Evolutionary conservation across 2,888 invertebrate genomes (phyloP), one percentile per base, ranked within the genome.

Genomic region (Erynnis tages): DNA sequence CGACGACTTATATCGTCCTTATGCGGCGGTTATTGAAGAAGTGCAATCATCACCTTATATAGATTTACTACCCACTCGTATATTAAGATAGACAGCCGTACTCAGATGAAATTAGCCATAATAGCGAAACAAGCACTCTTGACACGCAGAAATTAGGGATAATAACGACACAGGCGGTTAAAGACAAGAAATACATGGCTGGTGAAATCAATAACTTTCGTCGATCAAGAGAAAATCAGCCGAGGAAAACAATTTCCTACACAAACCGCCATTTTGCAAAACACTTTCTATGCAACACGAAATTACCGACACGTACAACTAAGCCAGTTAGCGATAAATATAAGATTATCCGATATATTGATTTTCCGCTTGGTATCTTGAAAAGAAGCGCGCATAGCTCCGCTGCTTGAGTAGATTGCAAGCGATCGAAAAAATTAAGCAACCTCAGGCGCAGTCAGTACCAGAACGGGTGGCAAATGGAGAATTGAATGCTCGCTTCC

Each of bases 201-300:
- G 49, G 41, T 55, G 40, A 53, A 53, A 50, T 54, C 59, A 53
- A 56, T 58, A 58, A 66, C 73, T 73, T 73, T 73, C 73, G 64
- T 69, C 65, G 56, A 61, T 62, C 63, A 57, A 64, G 63, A 60
- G 63, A 63, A 63, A 72, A 61, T 55, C 54, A 52, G 54, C 47
- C 47, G 54, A 54, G 59, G 59, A 62, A 63, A 63, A 62, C 58
- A 58, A 61, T 62, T 60, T 61, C 54, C 56, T 55, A 50, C 43
- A 55, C 56, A 45, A 45, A 48, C 53, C 49, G 40, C 40, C 32
- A 17, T 53, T 55, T 53, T 52, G 40, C 37, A 56, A 53, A 57
- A 37, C 54, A 56, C 58, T 58, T 58, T 58, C 58, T 54, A 53
- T 54, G 46, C 16, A 21, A 54, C 53, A 55, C 57, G 41, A 43